These are phyloP conservation scores for Drosophila rufa DNA, from an alignment of 1,140 invertebrate species.

Conservation along the genomic window DNA sequence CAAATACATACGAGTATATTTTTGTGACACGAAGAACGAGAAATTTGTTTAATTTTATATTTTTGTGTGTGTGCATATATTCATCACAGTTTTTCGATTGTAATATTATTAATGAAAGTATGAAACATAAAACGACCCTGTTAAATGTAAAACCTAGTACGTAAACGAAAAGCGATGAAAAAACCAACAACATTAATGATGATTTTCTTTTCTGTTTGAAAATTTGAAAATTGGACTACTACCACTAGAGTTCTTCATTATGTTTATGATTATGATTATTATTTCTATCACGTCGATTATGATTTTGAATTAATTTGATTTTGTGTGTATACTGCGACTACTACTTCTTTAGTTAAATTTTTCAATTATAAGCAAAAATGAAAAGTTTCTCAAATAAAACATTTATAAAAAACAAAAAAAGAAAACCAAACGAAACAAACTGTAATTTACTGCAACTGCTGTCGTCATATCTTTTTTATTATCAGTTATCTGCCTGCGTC, in stretches of 20 bases:
- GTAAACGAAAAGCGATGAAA: conserved; percentile 20
- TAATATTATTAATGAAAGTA: conserved; percentile 60
- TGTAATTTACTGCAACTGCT: conserved; percentile 59
- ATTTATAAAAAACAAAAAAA: conserved; percentile 33
- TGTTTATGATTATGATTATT: conserved; percentile 13
- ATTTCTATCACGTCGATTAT: conserved; percentile 32
- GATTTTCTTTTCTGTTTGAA: conserved; percentile 20
- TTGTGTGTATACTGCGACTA: conserved; percentile 47
- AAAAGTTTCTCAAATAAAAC: conserved; percentile 55
- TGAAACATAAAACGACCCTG: conserved; percentile 21
- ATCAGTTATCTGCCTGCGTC: conserved; percentile 34
- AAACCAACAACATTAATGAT: conserved; percentile 1
- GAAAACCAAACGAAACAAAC: conserved; percentile 54
- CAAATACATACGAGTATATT: not conserved
- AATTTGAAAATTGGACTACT: conserved; percentile 14
- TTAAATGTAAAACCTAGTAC: conserved; percentile 46
- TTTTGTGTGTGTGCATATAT: conserved; percentile 77
- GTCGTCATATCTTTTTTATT: conserved; percentile 37
- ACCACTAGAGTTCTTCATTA: conserved; percentile 42
- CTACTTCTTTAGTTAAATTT: conserved; percentile 70
- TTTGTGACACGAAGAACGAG: conserved; percentile 29
- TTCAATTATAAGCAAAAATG: conserved; percentile 63
- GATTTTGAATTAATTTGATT: conserved; percentile 39
- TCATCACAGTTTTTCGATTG: conserved; percentile 61
- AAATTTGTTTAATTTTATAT: conserved; percentile 66